These are phyloP conservation scores for Belonocnema kinseyi DNA, from an alignment of 1,140 invertebrate genomes.

Conservation along the genomic window DNA sequence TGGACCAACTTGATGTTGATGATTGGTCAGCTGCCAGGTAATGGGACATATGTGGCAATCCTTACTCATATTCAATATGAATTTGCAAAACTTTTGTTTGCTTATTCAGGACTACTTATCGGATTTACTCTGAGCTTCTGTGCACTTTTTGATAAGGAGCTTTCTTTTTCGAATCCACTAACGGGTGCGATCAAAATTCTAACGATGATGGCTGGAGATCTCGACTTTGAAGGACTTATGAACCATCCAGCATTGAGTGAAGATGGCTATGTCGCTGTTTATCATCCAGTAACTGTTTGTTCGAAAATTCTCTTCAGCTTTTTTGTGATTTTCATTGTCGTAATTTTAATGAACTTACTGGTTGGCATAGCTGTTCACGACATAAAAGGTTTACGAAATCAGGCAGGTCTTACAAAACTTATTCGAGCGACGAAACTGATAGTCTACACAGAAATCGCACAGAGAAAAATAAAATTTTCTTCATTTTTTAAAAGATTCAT, in stretches of 20 bases:
- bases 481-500: constrained; percentile 67
- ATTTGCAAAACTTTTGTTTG: constrained; percentile 79
- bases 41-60: constrained; percentile 82
- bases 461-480: constrained; percentile 79
- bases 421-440: constrained; percentile 83
- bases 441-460: constrained; percentile 80
- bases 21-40: constrained; percentile 81
- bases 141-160: constrained; percentile 79
- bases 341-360: constrained; percentile 83
- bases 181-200: constrained; percentile 79
- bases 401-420: constrained; percentile 81
- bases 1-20: constrained; percentile 82
- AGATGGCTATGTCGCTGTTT: constrained; percentile 64
- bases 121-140: constrained; percentile 82
- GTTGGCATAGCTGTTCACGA: constrained; percentile 83
- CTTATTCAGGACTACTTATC: constrained; percentile 79
- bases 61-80: constrained; percentile 80
- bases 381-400: constrained; percentile 82
- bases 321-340: constrained; percentile 81
- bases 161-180: constrained; percentile 78
- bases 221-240: constrained; percentile 80
- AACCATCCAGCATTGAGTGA: constrained; percentile 70
- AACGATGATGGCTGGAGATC: constrained; percentile 83
- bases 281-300: constrained; percentile 75
- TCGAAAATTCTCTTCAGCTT: constrained; percentile 80